Evolutionary conservation across 1,140 invertebrate species (phyloP).

Genomic region (Caenorhabditis brenneri): DNA sequence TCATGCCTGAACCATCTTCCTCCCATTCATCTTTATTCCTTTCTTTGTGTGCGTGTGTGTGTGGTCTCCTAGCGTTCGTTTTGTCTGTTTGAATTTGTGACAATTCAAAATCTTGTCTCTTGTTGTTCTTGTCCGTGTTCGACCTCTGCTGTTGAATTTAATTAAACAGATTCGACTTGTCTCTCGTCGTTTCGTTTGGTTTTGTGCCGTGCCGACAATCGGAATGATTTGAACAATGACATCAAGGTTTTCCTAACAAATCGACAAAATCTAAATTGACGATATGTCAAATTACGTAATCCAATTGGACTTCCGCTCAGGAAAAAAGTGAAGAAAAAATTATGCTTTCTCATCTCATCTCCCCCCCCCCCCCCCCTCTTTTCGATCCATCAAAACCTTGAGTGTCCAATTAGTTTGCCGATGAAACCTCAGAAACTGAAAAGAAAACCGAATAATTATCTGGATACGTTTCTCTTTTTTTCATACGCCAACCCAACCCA

Average conservation of each 20-base stretch:
- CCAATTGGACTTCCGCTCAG: background rate
- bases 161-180: conserved; percentile 28
- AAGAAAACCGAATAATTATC: conserved; percentile 43
- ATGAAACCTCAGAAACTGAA: conserved; percentile 39
- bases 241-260: conserved; percentile 37
- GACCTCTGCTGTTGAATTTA: conserved; percentile 29
- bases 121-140: conserved; percentile 14
- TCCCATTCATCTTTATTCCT: background rate
- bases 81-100: conserved; percentile 11
- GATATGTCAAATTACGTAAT: conserved; percentile 32
- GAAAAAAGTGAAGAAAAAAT: background rate
- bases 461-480: conserved; percentile 32
- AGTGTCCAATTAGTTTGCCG: conserved; percentile 36
- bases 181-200: background rate
- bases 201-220: conserved; percentile 37
- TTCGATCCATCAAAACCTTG: conserved; percentile 7
- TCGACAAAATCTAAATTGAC: background rate
- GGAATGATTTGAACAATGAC: conserved; percentile 34
- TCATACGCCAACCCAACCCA: conserved; percentile 11
- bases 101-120: conserved; percentile 17
- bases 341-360: background rate
- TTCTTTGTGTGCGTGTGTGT: background rate
- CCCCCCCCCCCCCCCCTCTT: background rate
- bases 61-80: background rate
- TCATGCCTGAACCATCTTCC: conserved; percentile 11